phyloP scores from a whole-genome alignment of 2,113 vertebrate species.

The Siphamia tubifer region DNA sequence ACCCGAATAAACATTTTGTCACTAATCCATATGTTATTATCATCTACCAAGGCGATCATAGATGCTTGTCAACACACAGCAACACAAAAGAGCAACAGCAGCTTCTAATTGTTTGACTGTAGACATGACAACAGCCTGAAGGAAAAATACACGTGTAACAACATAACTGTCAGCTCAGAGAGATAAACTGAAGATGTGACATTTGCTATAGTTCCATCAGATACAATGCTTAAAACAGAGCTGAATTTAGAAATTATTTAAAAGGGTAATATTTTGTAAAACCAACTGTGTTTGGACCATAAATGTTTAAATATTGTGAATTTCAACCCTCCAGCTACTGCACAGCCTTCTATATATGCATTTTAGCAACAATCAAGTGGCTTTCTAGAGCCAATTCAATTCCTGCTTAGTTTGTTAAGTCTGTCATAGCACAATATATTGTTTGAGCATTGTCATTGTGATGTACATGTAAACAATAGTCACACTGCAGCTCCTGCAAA shows the following conservation, averaged over 20 bases:
- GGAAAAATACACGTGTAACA: conserved; percentile 42
- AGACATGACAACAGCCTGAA: conserved; percentile 49
- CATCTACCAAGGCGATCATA: conserved; percentile 39
- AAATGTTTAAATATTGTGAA: no score
- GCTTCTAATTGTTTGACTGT: conserved; percentile 52
- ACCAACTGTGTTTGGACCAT: no score
- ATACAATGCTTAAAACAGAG: not conserved
- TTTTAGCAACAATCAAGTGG: no score
- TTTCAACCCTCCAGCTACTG: no score
- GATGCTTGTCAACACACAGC: conserved; percentile 27
- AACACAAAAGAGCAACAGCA: conserved; percentile 26
- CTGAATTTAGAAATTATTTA: not conserved
- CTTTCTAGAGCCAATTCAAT: no score
- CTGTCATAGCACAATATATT: no score
- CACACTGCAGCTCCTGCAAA: no score
- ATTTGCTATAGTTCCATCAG: conserved; percentile 19
- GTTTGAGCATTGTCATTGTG: no score
- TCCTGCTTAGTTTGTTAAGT: no score
- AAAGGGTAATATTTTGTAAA: no score
- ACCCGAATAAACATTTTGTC: conserved; percentile 66
- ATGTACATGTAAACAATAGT: no score
- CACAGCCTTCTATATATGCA: no score
- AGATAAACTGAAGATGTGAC: conserved; percentile 13
- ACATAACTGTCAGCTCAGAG: conserved; percentile 41
- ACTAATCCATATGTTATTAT: conserved; percentile 72